phyloP scores from a whole-genome alignment of 2,797 vertebrate species.

The Balearica regulorum region DNA sequence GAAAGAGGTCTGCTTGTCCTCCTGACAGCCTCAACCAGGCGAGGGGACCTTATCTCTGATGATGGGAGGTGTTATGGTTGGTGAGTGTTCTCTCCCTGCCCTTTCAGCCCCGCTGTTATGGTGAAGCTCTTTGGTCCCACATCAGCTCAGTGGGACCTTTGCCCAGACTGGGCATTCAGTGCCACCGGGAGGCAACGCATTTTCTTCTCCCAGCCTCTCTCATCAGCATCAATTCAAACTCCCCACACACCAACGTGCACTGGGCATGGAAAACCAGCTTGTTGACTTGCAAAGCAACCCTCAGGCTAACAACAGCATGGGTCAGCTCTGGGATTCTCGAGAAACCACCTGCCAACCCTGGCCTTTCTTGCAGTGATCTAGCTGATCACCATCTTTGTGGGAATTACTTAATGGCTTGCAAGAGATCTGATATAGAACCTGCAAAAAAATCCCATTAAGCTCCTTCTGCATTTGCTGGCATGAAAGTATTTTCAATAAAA shows the following conservation, averaged over 20 bases:
- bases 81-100: neutral
- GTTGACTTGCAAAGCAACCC: neutral
- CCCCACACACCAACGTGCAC: neutral
- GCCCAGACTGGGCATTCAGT: neutral
- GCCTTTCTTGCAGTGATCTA: neutral
- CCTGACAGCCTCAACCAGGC: neutral
- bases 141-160: neutral
- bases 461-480: neutral
- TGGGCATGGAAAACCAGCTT: neutral
- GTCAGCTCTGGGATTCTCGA: neutral
- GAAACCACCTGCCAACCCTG: neutral
- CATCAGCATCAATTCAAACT: neutral
- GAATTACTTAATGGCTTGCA: neutral
- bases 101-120: neutral
- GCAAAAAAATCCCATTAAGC: neutral
- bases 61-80: neutral
- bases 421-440: neutral
- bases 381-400: neutral
- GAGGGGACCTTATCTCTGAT: neutral
- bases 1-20: neutral
- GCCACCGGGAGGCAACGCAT: neutral
- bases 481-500: neutral
- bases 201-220: neutral
- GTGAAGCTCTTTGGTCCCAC: neutral
- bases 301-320: neutral